Base-by-base conservation (phyloP, 2,113 vertebrate species). In the Oncorhynchus clarkii region DNA sequence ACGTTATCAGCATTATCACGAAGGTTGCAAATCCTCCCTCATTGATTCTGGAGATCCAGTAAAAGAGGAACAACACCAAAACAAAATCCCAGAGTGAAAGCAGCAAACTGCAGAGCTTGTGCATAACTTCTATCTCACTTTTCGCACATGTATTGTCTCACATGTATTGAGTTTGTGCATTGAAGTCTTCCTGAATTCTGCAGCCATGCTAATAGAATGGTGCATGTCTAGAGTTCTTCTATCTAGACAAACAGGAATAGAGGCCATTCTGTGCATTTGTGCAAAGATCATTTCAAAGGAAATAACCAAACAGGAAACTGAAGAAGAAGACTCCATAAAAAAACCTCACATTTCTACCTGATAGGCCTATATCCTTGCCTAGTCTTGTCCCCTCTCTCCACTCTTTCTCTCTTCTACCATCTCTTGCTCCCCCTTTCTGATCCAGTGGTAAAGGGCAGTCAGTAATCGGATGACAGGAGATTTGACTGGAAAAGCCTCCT, bases 381-480 rank as follows among this genome's bases (percentile, higher is more conserved):
- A 4, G 9, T 45, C 39, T 11, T 11, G 39, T 2, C 39, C 8
- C 39, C 39, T 39, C 20, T 5, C 18, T 20, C 62, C 39, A 45
- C 39, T 45, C 39, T 45, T 26, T 14, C 14, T 20, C 26, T 18
- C 3, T 0, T 16, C 39, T 54, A 54, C 18, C 70, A 9, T 71
- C 65, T 45, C 72, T 72, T 75, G 39, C 22, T 54, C 9, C 48
- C 51, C 14, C 31, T n/a, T 48, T n/a, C 80, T 89, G 84, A 86
- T 92, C 88, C 83, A 5, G 24, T 75, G 78, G 86, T 84, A 88
- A 88, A 89, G 86, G 89, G 83, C 85, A 84, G 80, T 76, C 74
- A 68, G 80, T 93, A 93, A 93, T 93, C 83, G 87, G 91, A 94
- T 92, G 89, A 92, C 81, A 82, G 86, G 74, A 88, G 90, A 91